Conservation (phyloP, 2,797 vertebrate species). For the Sebastes vulpes region DNA sequence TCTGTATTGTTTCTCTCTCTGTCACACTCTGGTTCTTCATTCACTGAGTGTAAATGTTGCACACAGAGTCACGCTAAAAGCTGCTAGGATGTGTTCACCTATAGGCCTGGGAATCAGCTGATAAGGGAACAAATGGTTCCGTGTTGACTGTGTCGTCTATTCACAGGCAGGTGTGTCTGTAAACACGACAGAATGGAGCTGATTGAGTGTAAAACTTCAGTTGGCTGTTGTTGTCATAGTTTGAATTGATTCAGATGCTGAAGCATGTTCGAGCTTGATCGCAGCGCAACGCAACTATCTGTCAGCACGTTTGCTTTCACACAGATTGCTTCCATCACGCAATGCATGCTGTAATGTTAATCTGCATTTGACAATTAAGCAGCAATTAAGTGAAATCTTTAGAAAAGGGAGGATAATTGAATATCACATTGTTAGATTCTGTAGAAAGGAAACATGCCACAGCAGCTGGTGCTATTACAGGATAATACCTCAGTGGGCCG, state of each 20-base stretch:
- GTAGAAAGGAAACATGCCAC: neutral
- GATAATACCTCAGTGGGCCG: conserved; percentile 7
- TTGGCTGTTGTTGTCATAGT: neutral
- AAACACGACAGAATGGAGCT: neutral
- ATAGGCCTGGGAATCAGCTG: neutral
- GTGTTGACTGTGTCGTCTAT: neutral
- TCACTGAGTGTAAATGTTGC: conserved; percentile 36
- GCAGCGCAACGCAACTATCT: neutral
- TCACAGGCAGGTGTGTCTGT: conserved; percentile 19
- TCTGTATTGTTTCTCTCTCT: conserved; percentile 7
- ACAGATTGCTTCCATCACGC: conserved; percentile 7
- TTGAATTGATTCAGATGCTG: conserved; percentile 19
- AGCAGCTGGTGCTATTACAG: neutral
- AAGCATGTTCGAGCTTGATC: conserved; percentile 42
- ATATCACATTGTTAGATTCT: neutral
- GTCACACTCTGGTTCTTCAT: conserved; percentile 14
- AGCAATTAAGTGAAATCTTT: neutral
- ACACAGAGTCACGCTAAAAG: conserved; percentile 24
- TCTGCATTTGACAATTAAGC: neutral
- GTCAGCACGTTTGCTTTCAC: neutral
- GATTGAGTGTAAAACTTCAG: neutral
- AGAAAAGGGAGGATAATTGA: neutral
- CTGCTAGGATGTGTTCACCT: neutral
- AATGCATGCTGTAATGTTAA: neutral
- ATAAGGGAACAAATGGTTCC: conserved; percentile 14